Evolutionary conservation across 2,113 vertebrate species (phyloP), one percentile per base, ranked within the genome.

Genomic region (Jacana jacana): DNA sequence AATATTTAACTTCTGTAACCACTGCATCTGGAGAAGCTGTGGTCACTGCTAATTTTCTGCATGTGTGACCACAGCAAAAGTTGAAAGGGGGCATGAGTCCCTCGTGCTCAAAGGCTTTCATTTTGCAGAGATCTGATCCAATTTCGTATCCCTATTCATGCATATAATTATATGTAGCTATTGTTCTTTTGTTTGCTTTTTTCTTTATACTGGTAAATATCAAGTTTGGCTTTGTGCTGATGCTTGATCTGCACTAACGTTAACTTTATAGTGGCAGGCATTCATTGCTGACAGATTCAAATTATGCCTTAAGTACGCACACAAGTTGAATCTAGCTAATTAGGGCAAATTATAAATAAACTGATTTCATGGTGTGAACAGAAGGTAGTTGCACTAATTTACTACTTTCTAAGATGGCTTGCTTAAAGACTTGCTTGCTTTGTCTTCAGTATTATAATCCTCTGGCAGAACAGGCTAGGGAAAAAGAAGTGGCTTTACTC

Each of bases 141-240:
- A n/a, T 90, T 90, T 97, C 88, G 16, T 91, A 81, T 83, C 27
- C 72, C 35, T 30, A 40, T 79, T 92, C 65, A 52, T 76, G 69
- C 35, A 15, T 78, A 17, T 78, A 71, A 91, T 86, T 97, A 19
- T 65, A 23, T 76, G 51, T 64, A 42, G 55, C 73, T 91, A 61
- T 92, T 95, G 72, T 95, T 93, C 81, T 79, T 80, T 86, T 73
- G 39, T 92, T 93, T 89, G 81, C 25, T 30, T 91, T 88, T 92
- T 88, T 58, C 86, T 86, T 91, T 71, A 13, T 71, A 23, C 44
- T 91, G 55, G 57, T 68, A 60, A 93, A 65, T 72, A 35, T 0
- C 49, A 55, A 91, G 77, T 61, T 81, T 71, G 70, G 48, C 69
- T 94, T 76, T 94, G 39, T 86, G 55, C 46, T 87, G 76, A 3